These are phyloP conservation scores for Yponomeuta plumbellus DNA, from an alignment of 2,888 invertebrate genomes.

Conservation along the genomic window DNA sequence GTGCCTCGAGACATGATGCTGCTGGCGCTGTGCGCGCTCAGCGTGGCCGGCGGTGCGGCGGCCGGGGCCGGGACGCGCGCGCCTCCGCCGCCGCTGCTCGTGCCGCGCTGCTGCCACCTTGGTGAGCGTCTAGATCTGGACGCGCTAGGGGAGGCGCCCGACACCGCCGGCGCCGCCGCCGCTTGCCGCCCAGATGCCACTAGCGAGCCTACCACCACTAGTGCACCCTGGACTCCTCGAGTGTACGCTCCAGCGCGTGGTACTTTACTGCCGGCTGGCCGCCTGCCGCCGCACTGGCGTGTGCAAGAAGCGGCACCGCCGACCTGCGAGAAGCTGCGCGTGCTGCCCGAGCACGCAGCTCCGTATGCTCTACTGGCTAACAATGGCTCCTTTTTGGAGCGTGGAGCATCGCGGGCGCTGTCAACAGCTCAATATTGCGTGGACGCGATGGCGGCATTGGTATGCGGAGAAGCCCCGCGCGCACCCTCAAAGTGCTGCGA, in stretches of 20 bases:
- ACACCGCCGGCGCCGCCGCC: constrained; percentile 31
- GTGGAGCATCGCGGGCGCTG: constrained; percentile 59
- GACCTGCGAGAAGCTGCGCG: constrained; percentile 43
- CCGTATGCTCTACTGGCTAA: constrained; percentile 77
- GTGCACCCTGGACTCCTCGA: constrained; percentile 43
- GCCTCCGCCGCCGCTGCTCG: constrained; percentile 37
- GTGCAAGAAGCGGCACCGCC: constrained; percentile 54
- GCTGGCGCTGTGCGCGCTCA: constrained; percentile 26
- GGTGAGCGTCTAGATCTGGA: constrained; percentile 62
- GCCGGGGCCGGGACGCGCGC: constrained; percentile 43
- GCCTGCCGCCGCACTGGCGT: constrained; percentile 70
- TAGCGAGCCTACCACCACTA: too few relatives aligned
- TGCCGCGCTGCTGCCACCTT: constrained; percentile 74
- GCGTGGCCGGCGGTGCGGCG: constrained; percentile 38
- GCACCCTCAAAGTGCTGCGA: constrained; percentile 83
- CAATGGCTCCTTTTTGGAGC: constrained; percentile 79
- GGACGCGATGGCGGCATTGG: constrained; percentile 79
- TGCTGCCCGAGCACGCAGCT: constrained; percentile 54
- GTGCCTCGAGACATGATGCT: constrained; percentile 26
- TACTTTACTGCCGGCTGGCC: constrained; percentile 50
- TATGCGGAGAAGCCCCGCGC: constrained; percentile 71
- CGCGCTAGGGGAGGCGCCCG: constrained; percentile 38
- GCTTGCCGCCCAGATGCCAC: constrained; percentile 34
- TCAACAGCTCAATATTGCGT: constrained; percentile 80
- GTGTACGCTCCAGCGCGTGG: constrained; percentile 73